phyloP scores from a whole-genome alignment of 2,113 vertebrate genomes.

The Ptychochromis oligacanthus region DNA sequence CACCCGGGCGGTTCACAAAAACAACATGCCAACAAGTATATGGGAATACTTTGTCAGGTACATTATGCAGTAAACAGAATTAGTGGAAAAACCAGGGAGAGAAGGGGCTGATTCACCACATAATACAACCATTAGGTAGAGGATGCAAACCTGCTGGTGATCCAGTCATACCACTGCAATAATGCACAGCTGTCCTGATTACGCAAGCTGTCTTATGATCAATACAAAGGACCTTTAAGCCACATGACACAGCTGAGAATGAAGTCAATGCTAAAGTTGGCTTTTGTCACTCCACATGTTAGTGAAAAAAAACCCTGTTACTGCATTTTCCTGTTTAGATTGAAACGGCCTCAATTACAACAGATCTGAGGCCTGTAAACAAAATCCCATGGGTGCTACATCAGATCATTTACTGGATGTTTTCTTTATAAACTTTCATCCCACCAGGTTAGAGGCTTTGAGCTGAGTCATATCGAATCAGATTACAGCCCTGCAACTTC shows the following conservation, averaged over 20 bases:
- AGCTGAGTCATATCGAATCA: slow-evolving; percentile 18
- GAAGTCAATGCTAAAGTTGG: not conserved
- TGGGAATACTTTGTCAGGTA: slow-evolving; percentile 50
- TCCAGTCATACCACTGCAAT: slow-evolving; percentile 24
- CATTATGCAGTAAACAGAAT: slow-evolving; percentile 46
- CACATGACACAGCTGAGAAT: not conserved
- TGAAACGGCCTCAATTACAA: not conserved
- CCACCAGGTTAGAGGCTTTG: slow-evolving; percentile 1
- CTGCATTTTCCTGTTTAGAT: not conserved
- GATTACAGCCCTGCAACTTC: slow-evolving; percentile 12
- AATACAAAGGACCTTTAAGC: not conserved
- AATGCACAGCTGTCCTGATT: slow-evolving; percentile 21
- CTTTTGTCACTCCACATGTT: not conserved
- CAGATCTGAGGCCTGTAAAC: slow-evolving; percentile 18
- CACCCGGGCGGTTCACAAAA: slow-evolving; percentile 12
- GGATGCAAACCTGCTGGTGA: slow-evolving; percentile 30
- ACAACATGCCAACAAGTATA: not conserved
- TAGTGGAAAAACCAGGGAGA: slow-evolving; percentile 23
- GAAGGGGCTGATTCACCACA: slow-evolving; percentile 28
- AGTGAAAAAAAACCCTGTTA: not conserved
- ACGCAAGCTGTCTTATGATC: slow-evolving; percentile 7
- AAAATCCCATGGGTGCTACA: not conserved
- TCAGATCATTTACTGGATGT: slow-evolving; percentile 1
- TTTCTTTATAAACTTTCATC: slow-evolving; percentile 8
- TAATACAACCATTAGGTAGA: slow-evolving; percentile 5